Evolutionary conservation across 1,140 invertebrate genomes (phyloP).

Genomic region (Papilio glaucus): DNA sequence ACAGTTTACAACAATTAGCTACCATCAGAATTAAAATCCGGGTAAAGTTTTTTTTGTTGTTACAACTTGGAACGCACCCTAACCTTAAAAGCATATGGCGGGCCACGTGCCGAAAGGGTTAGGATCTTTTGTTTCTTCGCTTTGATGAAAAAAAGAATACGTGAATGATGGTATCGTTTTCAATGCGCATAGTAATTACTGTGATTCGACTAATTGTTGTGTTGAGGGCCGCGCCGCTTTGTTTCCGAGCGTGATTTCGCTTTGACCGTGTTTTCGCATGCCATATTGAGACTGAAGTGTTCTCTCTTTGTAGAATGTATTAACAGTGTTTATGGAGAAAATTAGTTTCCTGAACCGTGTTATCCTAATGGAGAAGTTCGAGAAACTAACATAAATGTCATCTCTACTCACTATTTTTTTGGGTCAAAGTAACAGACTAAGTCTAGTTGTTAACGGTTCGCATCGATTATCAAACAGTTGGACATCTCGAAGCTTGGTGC

Average conservation of each 20-base stretch:
- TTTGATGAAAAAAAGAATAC: conserved; percentile 58
- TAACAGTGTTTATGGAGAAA: conserved; percentile 5
- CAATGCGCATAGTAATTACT: conserved; percentile 72
- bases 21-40: conserved; percentile 44
- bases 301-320: conserved; percentile 45
- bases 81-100: conserved; percentile 53
- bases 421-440: background rate
- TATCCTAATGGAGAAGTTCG: background rate
- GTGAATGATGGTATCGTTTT: conserved; percentile 76
- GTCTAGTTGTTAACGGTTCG: background rate
- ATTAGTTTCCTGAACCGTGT: background rate
- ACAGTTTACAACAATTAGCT: conserved; percentile 37
- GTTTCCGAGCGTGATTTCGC: conserved; percentile 67
- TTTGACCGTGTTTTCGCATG: conserved; percentile 77
- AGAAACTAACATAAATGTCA: background rate
- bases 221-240: conserved; percentile 59
- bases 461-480: too few species aligned
- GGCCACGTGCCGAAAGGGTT: conserved; percentile 73
- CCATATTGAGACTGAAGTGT: conserved; percentile 71
- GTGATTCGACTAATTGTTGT: conserved; percentile 76
- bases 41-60: conserved; percentile 51
- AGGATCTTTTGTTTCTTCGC: conserved; percentile 59
- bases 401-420: background rate
- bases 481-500: too few species aligned
- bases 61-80: conserved; percentile 33